Base-by-base conservation (phyloP, 2,797 vertebrate genomes). In the Epinephelus malabaricus region DNA sequence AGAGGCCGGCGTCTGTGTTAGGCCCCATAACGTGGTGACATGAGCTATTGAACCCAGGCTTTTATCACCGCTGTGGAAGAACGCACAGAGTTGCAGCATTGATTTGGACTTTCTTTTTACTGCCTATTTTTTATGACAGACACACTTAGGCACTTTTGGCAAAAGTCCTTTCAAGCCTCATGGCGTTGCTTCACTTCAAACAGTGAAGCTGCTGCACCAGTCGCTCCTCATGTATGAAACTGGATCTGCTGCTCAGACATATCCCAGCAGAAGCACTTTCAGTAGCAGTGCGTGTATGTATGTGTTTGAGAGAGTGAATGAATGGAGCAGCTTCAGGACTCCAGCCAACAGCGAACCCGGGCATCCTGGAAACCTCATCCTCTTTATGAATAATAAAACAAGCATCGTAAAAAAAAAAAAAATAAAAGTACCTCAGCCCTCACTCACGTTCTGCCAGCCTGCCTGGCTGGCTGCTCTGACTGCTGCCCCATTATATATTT, bases 351-450 rank as follows among this genome's bases (percentile, higher is more conserved):
- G 76, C 15, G 60, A 84, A 79, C 53, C 76, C 25, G 15, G 3
- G 77, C 86, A 88, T 91, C 83, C 87, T 79, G 82, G 89, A 93
- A 92, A 92, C 82, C 87, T 84, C 84, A 89, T 91, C 90, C 78
- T 83, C 81, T 85, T 87, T 90, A 92, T 95, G 81, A 94, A 94
- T 95, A 91, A 93, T 93, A 76, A 89, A 94, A 91, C 66, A 85
- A 82, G 72, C 73, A 21, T 92, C 51, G 80, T 92, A 82, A 91
- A 89, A 89, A 77, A 70, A 54, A 27, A 46, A 51, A 34, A 63
- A 53, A 34, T 21, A 63, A 53, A 58, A 69, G n/a, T 73, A 62
- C 11, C 82, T 81, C 83, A 78, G 73, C 34, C 69, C 79, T 83
- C 86, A 70, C 79, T 89, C 84, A 76, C 45, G 53, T 84, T 78